Conservation (phyloP, 2,797 vertebrate genomes). For the Alexandromys oeconomus region DNA sequence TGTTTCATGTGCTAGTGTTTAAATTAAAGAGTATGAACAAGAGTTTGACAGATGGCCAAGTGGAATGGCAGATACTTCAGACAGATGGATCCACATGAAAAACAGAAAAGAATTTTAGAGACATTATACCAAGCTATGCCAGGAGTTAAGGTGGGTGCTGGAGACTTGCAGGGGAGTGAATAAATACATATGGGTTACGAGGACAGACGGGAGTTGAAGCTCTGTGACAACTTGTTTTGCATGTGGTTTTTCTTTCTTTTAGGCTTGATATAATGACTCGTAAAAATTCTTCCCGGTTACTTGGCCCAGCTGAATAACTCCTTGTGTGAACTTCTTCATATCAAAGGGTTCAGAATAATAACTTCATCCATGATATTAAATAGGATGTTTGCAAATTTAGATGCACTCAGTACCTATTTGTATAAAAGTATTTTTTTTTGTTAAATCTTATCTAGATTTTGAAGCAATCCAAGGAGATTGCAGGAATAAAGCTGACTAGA, state of each 20-base stretch:
- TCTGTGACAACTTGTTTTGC: neutral
- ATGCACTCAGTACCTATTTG: neutral
- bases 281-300: neutral
- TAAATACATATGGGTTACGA: neutral
- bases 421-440: neutral
- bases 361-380: neutral
- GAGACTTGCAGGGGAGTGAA: neutral
- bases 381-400: neutral
- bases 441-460: neutral
- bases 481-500: neutral
- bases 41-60: slow-evolving; percentile 75
- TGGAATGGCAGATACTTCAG: slow-evolving; percentile 48
- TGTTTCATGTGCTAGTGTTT: slow-evolving; percentile 60
- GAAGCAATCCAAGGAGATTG: neutral
- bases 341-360: slow-evolving; percentile 9
- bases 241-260: neutral
- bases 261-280: slow-evolving; percentile 6
- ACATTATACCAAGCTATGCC: neutral
- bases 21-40: slow-evolving; percentile 44
- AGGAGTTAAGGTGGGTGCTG: neutral
- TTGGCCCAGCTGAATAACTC: neutral
- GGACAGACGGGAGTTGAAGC: neutral
- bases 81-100: slow-evolving; percentile 67
- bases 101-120: slow-evolving; percentile 54
- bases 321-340: neutral